These are phyloP conservation scores for Athrips mouffetella DNA, from an alignment of 2,888 invertebrate genomes.

Conservation along the genomic window DNA sequence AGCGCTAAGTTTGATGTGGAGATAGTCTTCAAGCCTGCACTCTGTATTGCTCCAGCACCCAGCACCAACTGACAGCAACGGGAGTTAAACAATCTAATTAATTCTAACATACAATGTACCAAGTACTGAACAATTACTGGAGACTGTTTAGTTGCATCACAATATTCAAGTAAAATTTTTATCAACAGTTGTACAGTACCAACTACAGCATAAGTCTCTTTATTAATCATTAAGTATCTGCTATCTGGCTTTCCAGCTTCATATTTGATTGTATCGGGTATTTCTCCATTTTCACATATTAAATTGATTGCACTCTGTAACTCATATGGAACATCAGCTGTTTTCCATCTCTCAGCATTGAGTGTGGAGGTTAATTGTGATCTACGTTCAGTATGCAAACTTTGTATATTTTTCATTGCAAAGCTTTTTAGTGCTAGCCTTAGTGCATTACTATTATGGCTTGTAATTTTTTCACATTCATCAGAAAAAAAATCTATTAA, in stretches of 20 bases:
- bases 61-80: constrained; percentile 95
- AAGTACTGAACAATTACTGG: constrained; percentile 89
- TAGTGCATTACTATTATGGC: constrained; percentile 86
- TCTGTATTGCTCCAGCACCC: constrained; percentile 96
- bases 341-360: constrained; percentile 96
- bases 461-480: constrained; percentile 86
- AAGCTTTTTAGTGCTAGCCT: constrained; percentile 90
- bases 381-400: constrained; percentile 93
- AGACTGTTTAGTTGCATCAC: constrained; percentile 87
- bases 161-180: constrained; percentile 95
- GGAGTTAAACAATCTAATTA: constrained; percentile 92
- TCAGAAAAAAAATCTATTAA: constrained; percentile 88
- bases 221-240: constrained; percentile 80
- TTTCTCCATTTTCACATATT: constrained; percentile 77
- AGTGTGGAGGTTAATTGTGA: constrained; percentile 89
- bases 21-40: constrained; percentile 95
- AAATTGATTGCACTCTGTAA: constrained; percentile 91
- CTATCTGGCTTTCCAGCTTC: constrained; percentile 67
- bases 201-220: constrained; percentile 86
- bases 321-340: constrained; percentile 92
- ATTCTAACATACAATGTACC: constrained; percentile 91
- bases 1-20: constrained; percentile 95
- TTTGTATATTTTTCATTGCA: constrained; percentile 93
- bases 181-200: constrained; percentile 91
- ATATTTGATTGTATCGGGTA: constrained; percentile 55